Conservation (phyloP, 2,797 vertebrate species). For the Falco concolor region DNA sequence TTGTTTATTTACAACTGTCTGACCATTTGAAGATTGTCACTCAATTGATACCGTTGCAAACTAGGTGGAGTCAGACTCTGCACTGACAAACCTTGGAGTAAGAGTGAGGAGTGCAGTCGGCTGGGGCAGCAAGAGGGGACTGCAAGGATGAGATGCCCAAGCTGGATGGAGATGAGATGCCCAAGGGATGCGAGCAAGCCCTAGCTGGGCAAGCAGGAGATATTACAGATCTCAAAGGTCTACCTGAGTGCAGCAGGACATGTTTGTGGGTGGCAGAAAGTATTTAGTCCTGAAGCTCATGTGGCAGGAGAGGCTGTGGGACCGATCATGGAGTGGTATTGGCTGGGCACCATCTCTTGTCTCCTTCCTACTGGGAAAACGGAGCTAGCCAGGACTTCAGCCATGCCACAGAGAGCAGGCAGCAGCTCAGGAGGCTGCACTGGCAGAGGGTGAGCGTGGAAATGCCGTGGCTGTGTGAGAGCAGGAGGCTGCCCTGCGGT, state of each 20-base stretch:
- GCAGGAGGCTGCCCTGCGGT: neutral
- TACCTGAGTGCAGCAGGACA: neutral
- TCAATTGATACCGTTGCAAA: neutral
- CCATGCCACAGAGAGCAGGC: neutral
- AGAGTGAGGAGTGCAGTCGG: neutral
- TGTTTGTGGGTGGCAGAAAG: neutral
- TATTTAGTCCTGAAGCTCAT: neutral
- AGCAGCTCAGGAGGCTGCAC: neutral
- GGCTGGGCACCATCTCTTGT: neutral
- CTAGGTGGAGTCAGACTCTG: neutral
- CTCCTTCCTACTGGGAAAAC: neutral
- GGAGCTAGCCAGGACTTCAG: neutral
- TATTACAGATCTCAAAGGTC: neutral
- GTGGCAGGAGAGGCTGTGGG: neutral
- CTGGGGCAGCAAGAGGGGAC: neutral
- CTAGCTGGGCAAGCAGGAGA: neutral
- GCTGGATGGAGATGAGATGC: too few species aligned
- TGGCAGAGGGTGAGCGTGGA: neutral
- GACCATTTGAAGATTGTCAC: neutral
- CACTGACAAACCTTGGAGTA: neutral
- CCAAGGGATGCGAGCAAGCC: neutral
- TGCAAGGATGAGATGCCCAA: neutral
- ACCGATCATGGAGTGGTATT: rapidly evolving
- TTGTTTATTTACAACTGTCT: constrained; percentile 23
- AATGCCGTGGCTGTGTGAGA: rapidly evolving